Conservation (phyloP, 2,797 vertebrate species). For the Potorous gilbertii region DNA sequence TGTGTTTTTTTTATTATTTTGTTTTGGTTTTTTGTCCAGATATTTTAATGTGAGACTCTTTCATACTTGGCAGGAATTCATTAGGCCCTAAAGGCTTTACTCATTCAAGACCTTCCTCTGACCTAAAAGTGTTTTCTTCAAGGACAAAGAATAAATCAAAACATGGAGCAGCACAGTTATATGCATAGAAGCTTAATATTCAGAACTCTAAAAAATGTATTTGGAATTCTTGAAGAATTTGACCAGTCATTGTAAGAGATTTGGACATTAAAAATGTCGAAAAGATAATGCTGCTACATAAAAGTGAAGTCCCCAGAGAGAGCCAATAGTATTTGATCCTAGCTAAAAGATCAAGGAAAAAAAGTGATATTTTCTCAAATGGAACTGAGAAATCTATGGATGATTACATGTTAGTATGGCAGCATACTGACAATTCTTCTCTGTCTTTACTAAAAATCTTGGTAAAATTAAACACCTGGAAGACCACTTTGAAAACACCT, state of each 20-base stretch:
- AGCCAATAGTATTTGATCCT: constrained; percentile 1
- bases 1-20: background rate
- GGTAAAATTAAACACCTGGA: constrained; percentile 26
- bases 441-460: background rate
- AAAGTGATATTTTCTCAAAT: background rate
- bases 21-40: background rate
- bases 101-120: background rate
- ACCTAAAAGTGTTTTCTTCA: background rate
- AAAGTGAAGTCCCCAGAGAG: background rate
- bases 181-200: background rate
- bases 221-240: background rate
- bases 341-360: background rate
- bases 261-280: background rate
- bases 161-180: background rate
- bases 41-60: background rate
- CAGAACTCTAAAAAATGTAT: background rate
- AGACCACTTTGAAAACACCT: background rate
- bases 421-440: background rate
- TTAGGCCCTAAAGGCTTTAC: background rate
- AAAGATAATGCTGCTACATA: background rate
- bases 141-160: constrained; percentile 7
- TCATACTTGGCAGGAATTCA: background rate
- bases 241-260: background rate
- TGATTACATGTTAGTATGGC: background rate
- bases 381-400: background rate